Evolutionary conservation across 2,888 invertebrate species (phyloP).

Genomic region (Cerceris ruficornis): DNA sequence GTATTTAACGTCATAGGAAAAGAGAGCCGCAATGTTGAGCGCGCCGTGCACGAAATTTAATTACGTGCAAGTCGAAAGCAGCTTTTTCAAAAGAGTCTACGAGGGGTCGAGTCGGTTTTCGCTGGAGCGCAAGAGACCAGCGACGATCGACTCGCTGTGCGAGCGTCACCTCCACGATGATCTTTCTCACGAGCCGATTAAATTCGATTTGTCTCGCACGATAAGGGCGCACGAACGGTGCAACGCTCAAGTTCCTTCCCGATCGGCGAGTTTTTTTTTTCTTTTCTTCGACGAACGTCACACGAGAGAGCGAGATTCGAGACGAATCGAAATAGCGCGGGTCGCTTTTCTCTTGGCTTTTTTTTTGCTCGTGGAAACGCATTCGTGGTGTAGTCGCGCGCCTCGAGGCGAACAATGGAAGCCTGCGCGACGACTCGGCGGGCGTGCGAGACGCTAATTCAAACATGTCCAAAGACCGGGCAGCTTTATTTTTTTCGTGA

Average conservation of each 20-base stretch:
- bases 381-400: conserved; percentile 11
- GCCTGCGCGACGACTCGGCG: conserved; percentile 19
- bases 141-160: not conserved
- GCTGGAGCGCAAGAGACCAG: not conserved
- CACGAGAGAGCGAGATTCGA: conserved; percentile 15
- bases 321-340: conserved; percentile 55
- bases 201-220: conserved; percentile 27
- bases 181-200: conserved; percentile 1
- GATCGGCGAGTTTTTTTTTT: conserved; percentile 21
- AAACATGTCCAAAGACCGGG: conserved; percentile 68
- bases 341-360: conserved; percentile 50
- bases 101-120: too few relatives aligned
- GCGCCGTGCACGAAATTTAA: not conserved
- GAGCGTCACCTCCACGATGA: not conserved
- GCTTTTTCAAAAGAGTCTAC: too few relatives aligned
- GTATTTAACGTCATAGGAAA: conserved; percentile 45
- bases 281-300: conserved; percentile 25
- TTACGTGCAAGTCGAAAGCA: conserved; percentile 1
- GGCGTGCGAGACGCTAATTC: conserved; percentile 32
- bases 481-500: conserved; percentile 68
- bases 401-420: conserved; percentile 2
- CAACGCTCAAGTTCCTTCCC: conserved; percentile 44
- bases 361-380: conserved; percentile 16
- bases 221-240: conserved; percentile 14
- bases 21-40: not conserved